Evolutionary conservation across 2,888 invertebrate genomes (phyloP).

Genomic region (Chloromyia formosa): DNA sequence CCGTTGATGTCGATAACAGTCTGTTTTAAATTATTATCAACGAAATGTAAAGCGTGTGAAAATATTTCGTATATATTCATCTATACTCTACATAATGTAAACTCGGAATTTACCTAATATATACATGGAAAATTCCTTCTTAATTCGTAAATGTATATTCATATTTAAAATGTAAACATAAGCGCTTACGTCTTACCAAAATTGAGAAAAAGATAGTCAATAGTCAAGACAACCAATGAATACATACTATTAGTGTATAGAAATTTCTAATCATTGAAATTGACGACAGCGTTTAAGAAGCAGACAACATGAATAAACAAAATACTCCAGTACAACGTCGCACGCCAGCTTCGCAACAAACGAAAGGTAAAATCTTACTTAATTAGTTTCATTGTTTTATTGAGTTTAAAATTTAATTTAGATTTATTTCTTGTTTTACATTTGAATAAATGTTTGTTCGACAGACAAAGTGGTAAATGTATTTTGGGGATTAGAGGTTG

Average conservation of each 20-base stretch:
- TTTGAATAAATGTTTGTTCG: background rate
- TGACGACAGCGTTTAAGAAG: background rate
- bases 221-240: conserved; percentile 16
- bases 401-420: background rate
- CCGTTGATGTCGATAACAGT: too few species aligned
- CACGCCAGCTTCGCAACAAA: conserved; percentile 63
- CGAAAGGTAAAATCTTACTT: conserved; percentile 62
- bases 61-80: too few species aligned
- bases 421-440: background rate
- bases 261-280: conserved; percentile 9
- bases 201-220: background rate
- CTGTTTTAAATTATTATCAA: too few species aligned
- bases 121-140: too few species aligned
- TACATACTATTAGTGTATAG: background rate
- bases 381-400: background rate
- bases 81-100: too few species aligned
- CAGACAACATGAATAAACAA: conserved; percentile 46
- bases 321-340: conserved; percentile 68
- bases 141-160: background rate
- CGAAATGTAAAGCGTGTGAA: too few species aligned
- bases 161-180: conserved; percentile 31
- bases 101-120: too few species aligned
- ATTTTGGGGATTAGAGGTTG: too few species aligned
- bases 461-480: too few species aligned
- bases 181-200: conserved; percentile 42